Evolutionary conservation across 2,888 invertebrate species (phyloP).

Genomic region (Lepetodrilus schrolli): DNA sequence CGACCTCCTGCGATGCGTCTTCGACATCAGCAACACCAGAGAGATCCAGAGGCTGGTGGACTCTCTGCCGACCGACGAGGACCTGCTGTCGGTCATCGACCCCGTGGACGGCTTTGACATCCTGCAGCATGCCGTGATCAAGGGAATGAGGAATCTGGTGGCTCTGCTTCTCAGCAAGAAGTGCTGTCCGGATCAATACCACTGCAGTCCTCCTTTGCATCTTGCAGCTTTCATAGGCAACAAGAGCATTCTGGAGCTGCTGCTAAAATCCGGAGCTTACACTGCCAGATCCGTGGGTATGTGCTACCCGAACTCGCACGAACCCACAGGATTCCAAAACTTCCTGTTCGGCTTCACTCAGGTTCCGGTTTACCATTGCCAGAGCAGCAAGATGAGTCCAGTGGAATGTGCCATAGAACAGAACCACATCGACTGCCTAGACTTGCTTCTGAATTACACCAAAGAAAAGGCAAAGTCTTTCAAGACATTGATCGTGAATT

Average conservation of each 20-base stretch:
- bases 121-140: constrained; percentile 84
- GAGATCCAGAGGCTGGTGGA: constrained; percentile 43
- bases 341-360: constrained; percentile 64
- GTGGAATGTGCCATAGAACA: constrained; percentile 71
- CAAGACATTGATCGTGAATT: constrained; percentile 35
- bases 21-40: neutral
- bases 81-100: constrained; percentile 76
- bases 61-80: constrained; percentile 52
- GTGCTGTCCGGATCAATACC: constrained; percentile 83
- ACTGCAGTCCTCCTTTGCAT: constrained; percentile 85
- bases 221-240: constrained; percentile 84
- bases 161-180: constrained; percentile 56
- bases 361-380: constrained; percentile 69
- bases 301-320: constrained; percentile 85
- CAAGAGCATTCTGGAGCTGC: constrained; percentile 82
- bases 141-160: constrained; percentile 83
- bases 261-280: constrained; percentile 83
- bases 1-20: constrained; percentile 43
- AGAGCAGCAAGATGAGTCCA: constrained; percentile 62
- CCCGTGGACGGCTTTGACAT: constrained; percentile 81
- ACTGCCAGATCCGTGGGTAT: constrained; percentile 82
- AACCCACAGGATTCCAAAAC: constrained; percentile 49
- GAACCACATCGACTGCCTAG: constrained; percentile 65
- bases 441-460: constrained; percentile 44
- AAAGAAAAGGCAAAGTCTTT: constrained; percentile 76